These are phyloP conservation scores for Bombyx mandarina DNA, from an alignment of 1,140 invertebrate genomes.

Conservation along the genomic window DNA sequence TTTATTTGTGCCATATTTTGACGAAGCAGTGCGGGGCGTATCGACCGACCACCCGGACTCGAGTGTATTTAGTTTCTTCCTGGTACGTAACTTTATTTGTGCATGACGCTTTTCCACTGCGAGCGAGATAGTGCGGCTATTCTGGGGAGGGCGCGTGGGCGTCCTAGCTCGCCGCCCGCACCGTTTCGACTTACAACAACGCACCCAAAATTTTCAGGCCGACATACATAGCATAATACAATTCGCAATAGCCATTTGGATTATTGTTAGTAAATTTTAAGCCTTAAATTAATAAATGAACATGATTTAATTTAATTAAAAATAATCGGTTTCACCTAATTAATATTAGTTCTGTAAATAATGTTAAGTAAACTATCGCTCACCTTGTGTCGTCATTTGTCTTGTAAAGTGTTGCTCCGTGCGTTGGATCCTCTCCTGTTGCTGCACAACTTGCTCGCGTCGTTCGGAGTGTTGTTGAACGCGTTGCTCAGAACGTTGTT, in stretches of 20 bases:
- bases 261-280: constrained; percentile 3
- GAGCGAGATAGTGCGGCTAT: constrained; percentile 56
- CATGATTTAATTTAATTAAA: background rate
- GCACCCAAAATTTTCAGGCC: too few relatives aligned
- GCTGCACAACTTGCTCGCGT: constrained; percentile 75
- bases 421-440: constrained; percentile 74
- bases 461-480: constrained; percentile 71
- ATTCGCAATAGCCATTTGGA: constrained; percentile 17
- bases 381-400: constrained; percentile 84
- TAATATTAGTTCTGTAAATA: background rate
- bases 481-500: constrained; percentile 70
- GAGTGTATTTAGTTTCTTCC: constrained; percentile 50
- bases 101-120: constrained; percentile 53
- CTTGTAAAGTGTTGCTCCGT: constrained; percentile 83
- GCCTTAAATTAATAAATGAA: background rate
- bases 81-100: constrained; percentile 53
- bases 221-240: constrained; percentile 4
- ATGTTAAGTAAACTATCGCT: constrained; percentile 35
- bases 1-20: background rate
- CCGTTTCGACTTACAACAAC: constrained; percentile 9
- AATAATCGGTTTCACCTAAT: background rate
- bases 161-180: constrained; percentile 21
- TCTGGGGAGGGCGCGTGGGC: constrained; percentile 52
- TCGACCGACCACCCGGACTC: constrained; percentile 25
- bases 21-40: background rate